Evolutionary conservation across 2,113 vertebrate genomes (phyloP), one percentile per base, ranked within the genome.

Genomic region (Dendrocopos noguchii): DNA sequence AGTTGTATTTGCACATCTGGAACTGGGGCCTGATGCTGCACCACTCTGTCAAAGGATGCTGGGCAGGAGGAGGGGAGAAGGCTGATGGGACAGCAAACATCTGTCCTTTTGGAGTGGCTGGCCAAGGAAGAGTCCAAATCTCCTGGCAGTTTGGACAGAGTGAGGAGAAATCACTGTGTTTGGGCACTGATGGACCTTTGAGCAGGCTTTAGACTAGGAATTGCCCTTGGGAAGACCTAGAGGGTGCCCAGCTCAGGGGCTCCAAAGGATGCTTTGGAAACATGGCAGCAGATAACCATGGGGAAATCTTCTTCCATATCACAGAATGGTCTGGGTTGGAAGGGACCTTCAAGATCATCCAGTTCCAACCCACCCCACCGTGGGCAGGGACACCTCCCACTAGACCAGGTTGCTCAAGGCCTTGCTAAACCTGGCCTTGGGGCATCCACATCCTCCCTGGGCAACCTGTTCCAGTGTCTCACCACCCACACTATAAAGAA

Each of bases 1-100:
- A 66, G 56, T 19, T 63, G 6, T 50, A 20, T 50, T 29, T 89
- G 81, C 57, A 77, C 79, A 85, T 85, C 93, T 94, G 93, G 89
- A 87, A 29, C 0, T 21, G 34, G 22, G 47, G 44, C 8, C 12
- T 57, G 47, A 9, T n/a, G 64, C 84, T 78, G 47, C 66, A 57
- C 28, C 4, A 0, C 31, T 46, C 46, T 25, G 50, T 42, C 44
- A 55, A 27, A 0, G 2, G 80, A 33, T 18, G 36, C 73, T 64
- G 85, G 74, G 20, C 24, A 15, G 18, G 8, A 13, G 18, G 39
- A 86, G 25, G 50, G 50, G 17, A 61, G 13, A 31, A 47, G 57
- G 20, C 24, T 31, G 52, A 22, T 2, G 13, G 65, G 61, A 18
- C 4, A 4, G 22, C 56, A 91, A 75, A 53, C 4, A 5, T 24